phyloP scores from a whole-genome alignment of 2,113 vertebrate genomes.

The Leucopternis melanops region DNA sequence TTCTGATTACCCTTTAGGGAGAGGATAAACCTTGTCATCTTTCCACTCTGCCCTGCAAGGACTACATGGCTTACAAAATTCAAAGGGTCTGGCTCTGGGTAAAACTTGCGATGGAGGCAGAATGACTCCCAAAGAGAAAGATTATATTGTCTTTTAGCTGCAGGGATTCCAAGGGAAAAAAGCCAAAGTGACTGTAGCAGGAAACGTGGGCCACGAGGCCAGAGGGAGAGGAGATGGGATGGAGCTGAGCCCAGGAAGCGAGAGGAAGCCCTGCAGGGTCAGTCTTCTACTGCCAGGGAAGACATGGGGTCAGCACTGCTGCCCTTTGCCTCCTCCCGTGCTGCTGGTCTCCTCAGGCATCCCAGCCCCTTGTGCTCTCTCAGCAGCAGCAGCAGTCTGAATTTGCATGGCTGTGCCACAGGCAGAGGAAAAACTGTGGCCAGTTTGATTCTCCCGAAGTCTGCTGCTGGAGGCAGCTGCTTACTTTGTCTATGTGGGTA shows the following conservation, averaged over 20 bases:
- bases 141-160: neutral
- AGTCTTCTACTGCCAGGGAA: neutral
- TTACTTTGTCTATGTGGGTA: neutral
- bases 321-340: neutral
- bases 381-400: neutral
- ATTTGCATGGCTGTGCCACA: neutral
- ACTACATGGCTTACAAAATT: neutral
- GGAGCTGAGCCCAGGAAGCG: neutral
- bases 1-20: neutral
- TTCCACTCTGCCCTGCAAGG: neutral
- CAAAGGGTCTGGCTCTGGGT: neutral
- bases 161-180: neutral
- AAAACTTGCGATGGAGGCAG: neutral
- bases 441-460: neutral
- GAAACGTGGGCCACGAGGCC: rapidly evolving
- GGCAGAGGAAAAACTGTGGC: neutral
- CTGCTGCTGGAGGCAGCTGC: neutral
- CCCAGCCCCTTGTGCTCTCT: rapidly evolving
- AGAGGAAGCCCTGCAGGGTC: neutral
- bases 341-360: neutral
- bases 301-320: neutral
- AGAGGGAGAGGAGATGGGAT: neutral
- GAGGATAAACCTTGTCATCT: neutral
- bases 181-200: neutral
- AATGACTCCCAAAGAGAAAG: neutral